Percentiles rank a stretch among this genome's conserved stretches.
Conservation (phyloP, 2,797 vertebrate genomes). For the Hyperoplus lanceolatus region DNA sequence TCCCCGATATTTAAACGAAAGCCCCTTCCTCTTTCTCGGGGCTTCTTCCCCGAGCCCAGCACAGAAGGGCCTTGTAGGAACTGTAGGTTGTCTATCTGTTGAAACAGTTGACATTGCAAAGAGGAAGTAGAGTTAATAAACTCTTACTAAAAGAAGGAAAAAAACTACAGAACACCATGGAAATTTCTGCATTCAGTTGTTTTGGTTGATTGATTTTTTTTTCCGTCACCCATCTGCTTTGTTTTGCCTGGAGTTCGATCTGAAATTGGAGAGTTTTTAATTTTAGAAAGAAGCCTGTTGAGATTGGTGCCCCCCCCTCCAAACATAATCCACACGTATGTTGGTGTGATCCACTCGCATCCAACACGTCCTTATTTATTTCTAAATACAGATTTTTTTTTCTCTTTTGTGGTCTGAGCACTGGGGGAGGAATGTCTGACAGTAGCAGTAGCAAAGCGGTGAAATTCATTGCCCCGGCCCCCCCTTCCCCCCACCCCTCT, state of each 20-base stretch:
- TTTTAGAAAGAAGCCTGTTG: conserved; percentile 26
- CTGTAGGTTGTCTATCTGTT: conserved; percentile 59
- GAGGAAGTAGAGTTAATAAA: conserved; percentile 36
- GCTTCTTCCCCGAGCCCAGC: conserved; percentile 67
- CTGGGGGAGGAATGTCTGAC: conserved; percentile 80
- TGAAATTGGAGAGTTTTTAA: conserved; percentile 24
- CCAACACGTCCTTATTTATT: conserved; percentile 66
- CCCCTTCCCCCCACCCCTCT: conserved; percentile 72
- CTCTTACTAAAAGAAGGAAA: conserved; percentile 8
- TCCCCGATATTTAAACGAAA: conserved; percentile 67
- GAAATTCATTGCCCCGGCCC: conserved; percentile 81
- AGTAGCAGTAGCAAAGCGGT: conserved; percentile 76
- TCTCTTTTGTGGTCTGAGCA: conserved; percentile 50
- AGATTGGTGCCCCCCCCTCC: conserved; percentile 3
- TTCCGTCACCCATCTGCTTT: conserved; percentile 13
- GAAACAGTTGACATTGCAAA: conserved; percentile 50
- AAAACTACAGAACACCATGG: conserved; percentile 13
- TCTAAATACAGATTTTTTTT: conserved; percentile 5
- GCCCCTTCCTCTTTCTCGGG: conserved; percentile 74
- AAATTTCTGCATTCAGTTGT: conserved; percentile 19
- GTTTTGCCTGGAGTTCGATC: conserved; percentile 30
- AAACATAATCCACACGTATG: conserved; percentile 32
- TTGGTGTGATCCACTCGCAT: conserved; percentile 17
- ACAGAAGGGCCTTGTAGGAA: conserved; percentile 66
- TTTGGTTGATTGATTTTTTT: conserved; percentile 21